A percentile compares a stretch with the other conserved stretches of the same genome.
phyloP scores from a whole-genome alignment of 2,113 vertebrate genomes.

The Pogonocichla stellata region DNA sequence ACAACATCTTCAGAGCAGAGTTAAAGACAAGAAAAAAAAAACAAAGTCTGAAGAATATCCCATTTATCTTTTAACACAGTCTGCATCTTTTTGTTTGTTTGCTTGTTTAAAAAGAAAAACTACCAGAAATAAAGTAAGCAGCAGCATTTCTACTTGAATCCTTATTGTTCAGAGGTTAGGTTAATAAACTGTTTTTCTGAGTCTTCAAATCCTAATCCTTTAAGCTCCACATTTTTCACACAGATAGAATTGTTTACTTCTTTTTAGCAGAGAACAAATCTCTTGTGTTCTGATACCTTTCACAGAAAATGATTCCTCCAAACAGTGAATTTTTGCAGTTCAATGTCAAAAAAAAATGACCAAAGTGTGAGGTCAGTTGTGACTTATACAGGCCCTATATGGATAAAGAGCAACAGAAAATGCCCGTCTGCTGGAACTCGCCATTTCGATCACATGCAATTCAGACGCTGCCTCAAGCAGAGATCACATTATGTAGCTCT shows the following conservation, averaged over 20 bases:
- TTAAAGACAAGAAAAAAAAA: not conserved
- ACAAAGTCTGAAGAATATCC: not conserved
- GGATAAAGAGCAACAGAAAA: not conserved
- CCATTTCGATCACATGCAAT: not conserved
- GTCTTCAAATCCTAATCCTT: not conserved
- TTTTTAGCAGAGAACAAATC: not conserved
- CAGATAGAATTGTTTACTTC: not conserved
- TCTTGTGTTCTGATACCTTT: not conserved
- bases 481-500: not conserved
- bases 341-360: not conserved
- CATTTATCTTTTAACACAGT: not conserved
- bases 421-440: rapidly evolving
- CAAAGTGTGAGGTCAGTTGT: not conserved
- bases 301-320: not conserved
- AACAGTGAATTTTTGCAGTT: not conserved
- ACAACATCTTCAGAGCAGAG: not conserved
- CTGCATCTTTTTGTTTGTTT: not conserved
- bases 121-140: not conserved
- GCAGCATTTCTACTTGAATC: not conserved
- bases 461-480: not conserved
- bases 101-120: not conserved
- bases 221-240: not conserved
- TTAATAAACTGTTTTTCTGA: not conserved
- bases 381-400: not conserved
- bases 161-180: not conserved